Conservation (phyloP, 2,797 vertebrate genomes). For the Macropus fuliginosus region DNA sequence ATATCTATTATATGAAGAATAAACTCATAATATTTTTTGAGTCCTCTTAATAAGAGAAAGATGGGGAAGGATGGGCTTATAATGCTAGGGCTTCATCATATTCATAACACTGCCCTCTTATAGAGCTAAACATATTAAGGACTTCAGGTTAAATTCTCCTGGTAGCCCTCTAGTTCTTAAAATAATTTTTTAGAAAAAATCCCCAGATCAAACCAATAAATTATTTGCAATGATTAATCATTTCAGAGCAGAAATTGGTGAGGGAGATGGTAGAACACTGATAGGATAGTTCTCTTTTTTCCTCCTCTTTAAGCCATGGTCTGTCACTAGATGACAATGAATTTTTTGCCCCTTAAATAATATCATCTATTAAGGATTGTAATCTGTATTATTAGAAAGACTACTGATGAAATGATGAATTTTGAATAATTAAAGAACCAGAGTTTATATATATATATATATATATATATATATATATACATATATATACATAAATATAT, state of each 20-base stretch:
- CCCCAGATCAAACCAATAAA: neutral
- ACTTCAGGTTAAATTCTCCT: neutral
- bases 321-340: neutral
- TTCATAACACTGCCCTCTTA: neutral
- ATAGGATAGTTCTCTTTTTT: neutral
- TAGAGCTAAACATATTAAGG: neutral
- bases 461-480: too few relatives aligned
- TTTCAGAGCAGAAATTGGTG: neutral
- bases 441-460: too few relatives aligned
- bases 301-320: neutral
- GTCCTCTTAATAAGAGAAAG: neutral
- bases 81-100: neutral
- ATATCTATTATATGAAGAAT: neutral
- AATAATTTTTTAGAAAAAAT: neutral
- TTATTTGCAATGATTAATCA: neutral
- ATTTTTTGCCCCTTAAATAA: neutral
- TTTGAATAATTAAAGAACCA: neutral
- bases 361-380: neutral
- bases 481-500: neutral
- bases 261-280: neutral
- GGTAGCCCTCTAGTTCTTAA: neutral
- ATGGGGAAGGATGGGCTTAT: neutral
- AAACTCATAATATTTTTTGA: neutral
- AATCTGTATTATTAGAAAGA: neutral
- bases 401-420: neutral